Evolutionary conservation across 2,888 invertebrate genomes (phyloP), one percentile per base, ranked within the genome.

Genomic region (Platycnemis pennipes): DNA sequence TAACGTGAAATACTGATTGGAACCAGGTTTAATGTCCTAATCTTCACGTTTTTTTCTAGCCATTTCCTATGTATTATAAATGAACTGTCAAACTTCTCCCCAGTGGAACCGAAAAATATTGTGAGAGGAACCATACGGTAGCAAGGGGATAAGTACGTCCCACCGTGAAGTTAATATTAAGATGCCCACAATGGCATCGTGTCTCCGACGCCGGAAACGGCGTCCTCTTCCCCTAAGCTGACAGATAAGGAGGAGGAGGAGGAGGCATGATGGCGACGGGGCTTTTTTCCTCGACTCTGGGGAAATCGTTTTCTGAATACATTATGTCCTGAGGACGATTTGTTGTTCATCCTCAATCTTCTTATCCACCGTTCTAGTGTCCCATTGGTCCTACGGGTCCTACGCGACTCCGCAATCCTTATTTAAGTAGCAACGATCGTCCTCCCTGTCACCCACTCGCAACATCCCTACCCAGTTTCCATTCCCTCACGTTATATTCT

Each of bases 261-360:
- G 44, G 91, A 91, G 91, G 26, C 69, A 56, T 89, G 42, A 44
- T 69, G 45, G 63, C 44, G 7, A 11, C 77, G 37, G 49, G 45
- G 69, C 63, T 63, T 91, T 91, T n/a, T 53, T 56, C 63, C 56
- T 77, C 3, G 42, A 56, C 91, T 91, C 91, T 53, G n/a, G 69
- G 63, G 63, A 91, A 91, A 91, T 91, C 91, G 44, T n/a, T 91
- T 69, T 63, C 63, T 45, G 91, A 63, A 63, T 44, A 91, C 45
- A 91, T 63, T 69, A 91, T 63, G 91, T 26, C 49, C 45, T 2
- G 44, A 69, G 69, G 63, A 91, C 63, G 63, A 91, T 91, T 91
- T 63, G 91, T 63, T 44, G 91, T 63, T 63, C 91, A 44, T 91
- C 42, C 91, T 45, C 91, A 69, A 63, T 91, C 69, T 91, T 44